phyloP scores from a whole-genome alignment of 1,140 invertebrate species.

The Augochlora pura region DNA sequence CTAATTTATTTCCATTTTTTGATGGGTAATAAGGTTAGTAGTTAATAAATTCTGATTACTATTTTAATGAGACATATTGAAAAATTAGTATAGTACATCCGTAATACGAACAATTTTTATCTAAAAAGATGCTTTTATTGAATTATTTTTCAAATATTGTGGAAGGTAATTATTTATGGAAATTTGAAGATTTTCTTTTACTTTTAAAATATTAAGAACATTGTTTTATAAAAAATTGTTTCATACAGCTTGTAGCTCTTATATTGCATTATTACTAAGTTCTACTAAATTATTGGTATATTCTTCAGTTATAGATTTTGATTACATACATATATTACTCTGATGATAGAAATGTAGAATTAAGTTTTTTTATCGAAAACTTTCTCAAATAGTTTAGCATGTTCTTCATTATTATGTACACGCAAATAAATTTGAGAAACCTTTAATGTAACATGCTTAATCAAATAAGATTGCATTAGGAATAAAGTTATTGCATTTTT shows the following conservation, averaged over 20 bases:
- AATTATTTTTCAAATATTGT: too few species aligned
- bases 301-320: neutral
- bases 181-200: too few species aligned
- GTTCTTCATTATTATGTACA: too few species aligned
- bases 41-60: too few species aligned
- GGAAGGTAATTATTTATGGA: too few species aligned
- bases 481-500: neutral
- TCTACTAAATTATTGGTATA: slow-evolving; percentile 5
- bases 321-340: neutral
- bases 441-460: neutral
- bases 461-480: neutral
- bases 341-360: neutral
- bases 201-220: too few species aligned
- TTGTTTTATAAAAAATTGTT: neutral
- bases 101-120: too few species aligned
- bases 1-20: too few species aligned
- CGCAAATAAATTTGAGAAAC: neutral
- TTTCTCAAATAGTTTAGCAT: neutral
- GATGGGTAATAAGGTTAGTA: too few species aligned
- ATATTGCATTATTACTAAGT: slow-evolving; percentile 24
- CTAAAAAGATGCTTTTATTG: too few species aligned
- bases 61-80: too few species aligned
- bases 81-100: too few species aligned
- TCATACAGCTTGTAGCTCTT: neutral
- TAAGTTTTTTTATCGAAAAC: neutral